Evolutionary conservation across 2,113 vertebrate genomes (phyloP).

Genomic region (Rhagologus leucostigma): DNA sequence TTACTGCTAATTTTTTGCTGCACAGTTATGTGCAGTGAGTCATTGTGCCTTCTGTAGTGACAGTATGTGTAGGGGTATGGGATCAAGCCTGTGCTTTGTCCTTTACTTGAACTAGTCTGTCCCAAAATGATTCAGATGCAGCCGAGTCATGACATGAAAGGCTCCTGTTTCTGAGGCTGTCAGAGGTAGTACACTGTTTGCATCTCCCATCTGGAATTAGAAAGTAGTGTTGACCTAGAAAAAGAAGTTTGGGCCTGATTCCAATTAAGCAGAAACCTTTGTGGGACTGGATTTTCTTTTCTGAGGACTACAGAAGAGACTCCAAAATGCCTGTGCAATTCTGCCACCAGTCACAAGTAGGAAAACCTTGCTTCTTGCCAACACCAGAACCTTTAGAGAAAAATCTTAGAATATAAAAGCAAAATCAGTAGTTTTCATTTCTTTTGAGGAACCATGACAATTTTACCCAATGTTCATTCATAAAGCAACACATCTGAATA

Average conservation of each 20-base stretch:
- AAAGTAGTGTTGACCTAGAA: background rate
- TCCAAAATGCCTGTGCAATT: background rate
- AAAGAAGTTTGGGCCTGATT: background rate
- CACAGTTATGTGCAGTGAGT: background rate
- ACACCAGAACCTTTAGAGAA: background rate
- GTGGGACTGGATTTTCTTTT: background rate
- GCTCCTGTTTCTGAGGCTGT: background rate
- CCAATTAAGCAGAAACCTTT: background rate
- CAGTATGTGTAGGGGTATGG: accelerated
- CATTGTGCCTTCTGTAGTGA: background rate
- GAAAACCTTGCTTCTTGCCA: background rate
- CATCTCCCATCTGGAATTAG: background rate
- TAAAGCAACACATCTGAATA: background rate
- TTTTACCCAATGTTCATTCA: background rate
- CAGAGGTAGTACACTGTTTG: background rate
- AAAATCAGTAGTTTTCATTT: background rate
- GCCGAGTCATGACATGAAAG: background rate
- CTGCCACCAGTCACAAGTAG: background rate
- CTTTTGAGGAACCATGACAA: background rate
- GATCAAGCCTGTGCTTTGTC: background rate
- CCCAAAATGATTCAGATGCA: background rate
- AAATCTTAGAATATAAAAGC: background rate
- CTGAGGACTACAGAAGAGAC: background rate
- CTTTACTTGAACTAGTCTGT: background rate
- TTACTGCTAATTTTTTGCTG: background rate